Conservation (phyloP, 2,888 invertebrate genomes). For the Stegana nigrithorax region DNA sequence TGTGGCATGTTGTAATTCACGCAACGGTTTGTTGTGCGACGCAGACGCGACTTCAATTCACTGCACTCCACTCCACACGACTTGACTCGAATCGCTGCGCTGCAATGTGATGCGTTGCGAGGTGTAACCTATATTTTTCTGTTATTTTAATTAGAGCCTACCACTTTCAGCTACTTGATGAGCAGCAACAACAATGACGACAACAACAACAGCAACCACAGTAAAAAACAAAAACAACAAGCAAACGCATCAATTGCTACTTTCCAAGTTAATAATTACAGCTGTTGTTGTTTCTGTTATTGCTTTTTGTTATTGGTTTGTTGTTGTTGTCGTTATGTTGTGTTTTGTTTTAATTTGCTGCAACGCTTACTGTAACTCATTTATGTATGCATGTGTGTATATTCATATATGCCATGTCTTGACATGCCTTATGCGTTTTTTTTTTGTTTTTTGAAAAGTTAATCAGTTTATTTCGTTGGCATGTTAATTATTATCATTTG, state of each 20-base stretch:
- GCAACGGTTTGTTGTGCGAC: constrained; percentile 15
- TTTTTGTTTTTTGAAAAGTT: neutral
- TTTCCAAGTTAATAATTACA: neutral
- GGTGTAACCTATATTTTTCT: constrained; percentile 51
- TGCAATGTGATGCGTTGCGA: constrained; percentile 20
- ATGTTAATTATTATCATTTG: constrained; percentile 6
- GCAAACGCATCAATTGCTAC: neutral
- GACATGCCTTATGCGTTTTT: neutral
- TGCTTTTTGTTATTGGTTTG: neutral
- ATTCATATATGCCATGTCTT: no score
- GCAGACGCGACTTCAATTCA: neutral
- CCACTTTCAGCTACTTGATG: neutral
- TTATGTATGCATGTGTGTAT: neutral
- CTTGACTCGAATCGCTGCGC: neutral
- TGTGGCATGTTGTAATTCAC: constrained; percentile 3
- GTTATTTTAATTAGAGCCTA: constrained; percentile 50
- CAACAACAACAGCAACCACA: no score
- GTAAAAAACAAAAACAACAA: neutral
- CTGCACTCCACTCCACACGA: neutral
- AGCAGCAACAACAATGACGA: no score
- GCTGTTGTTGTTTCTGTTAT: neutral
- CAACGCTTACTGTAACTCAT: neutral
- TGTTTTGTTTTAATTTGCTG: neutral
- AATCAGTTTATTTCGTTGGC: constrained; percentile 5
- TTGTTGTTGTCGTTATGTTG: neutral